Evolutionary conservation across 2,888 invertebrate genomes (phyloP).

Genomic region (Taphrorychus bicolor): DNA sequence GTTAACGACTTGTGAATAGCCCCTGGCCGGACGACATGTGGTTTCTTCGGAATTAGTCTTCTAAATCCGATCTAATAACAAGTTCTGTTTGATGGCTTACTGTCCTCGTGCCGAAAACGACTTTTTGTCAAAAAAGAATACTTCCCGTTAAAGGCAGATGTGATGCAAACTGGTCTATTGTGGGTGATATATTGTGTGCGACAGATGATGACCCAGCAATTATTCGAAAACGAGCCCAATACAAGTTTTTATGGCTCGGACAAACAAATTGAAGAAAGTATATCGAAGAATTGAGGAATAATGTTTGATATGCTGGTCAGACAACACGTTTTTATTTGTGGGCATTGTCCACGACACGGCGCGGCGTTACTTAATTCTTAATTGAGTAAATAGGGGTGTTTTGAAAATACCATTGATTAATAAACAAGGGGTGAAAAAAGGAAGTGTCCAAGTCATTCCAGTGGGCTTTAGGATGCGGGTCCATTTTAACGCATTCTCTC

Average conservation of each 20-base stretch:
- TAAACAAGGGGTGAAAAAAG: constrained; percentile 34
- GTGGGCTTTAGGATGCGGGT: constrained; percentile 34
- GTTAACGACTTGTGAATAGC: constrained; percentile 24
- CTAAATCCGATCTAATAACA: constrained; percentile 30
- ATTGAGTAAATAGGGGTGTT: constrained; percentile 42
- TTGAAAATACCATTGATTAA: constrained; percentile 40
- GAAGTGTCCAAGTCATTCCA: constrained; percentile 26
- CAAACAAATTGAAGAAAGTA: background rate
- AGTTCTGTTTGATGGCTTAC: constrained; percentile 16
- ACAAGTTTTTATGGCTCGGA: background rate
- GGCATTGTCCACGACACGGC: constrained; percentile 9
- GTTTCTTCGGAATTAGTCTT: constrained; percentile 29
- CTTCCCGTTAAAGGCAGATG: constrained; percentile 38
- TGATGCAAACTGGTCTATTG: constrained; percentile 35
- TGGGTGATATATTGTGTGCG: constrained; percentile 26
- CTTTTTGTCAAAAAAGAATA: constrained; percentile 20
- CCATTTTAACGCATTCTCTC: constrained; percentile 33
- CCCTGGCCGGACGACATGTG: constrained; percentile 28
- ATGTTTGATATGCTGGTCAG: background rate
- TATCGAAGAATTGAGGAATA: background rate
- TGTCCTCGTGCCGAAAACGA: constrained; percentile 30
- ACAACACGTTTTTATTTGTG: background rate
- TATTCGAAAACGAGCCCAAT: constrained; percentile 6
- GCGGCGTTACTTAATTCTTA: constrained; percentile 26
- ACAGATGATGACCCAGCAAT: constrained; percentile 35